These are phyloP conservation scores for Chirona hameri DNA, from an alignment of 2,888 invertebrate species.

Conservation along the genomic window DNA sequence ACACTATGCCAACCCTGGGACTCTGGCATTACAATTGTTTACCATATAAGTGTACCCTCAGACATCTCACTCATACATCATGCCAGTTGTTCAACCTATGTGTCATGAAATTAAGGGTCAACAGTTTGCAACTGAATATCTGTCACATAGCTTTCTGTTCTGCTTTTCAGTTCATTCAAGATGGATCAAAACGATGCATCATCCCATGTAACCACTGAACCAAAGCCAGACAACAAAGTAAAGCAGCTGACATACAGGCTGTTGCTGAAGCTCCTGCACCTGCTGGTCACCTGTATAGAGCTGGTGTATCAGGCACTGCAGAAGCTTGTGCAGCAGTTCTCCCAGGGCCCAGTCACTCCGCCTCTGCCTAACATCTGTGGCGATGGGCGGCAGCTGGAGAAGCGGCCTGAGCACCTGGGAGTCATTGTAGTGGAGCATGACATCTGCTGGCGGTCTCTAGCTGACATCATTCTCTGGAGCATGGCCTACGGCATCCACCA, in stretches of 20 bases:
- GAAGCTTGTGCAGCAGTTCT: not conserved
- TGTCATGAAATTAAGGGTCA: no score
- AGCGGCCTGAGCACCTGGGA: slow-evolving; percentile 7
- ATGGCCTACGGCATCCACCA: slow-evolving; percentile 10
- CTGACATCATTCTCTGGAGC: slow-evolving; percentile 5
- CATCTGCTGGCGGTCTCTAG: slow-evolving; percentile 3
- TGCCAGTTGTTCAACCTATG: no score
- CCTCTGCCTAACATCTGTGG: not conserved
- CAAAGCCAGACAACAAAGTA: not conserved
- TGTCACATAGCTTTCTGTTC: not conserved
- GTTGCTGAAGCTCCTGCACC: not conserved
- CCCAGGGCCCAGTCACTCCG: not conserved
- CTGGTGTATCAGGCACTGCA: not conserved
- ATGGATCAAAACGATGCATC: not conserved
- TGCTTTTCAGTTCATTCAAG: not conserved
- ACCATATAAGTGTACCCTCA: no score
- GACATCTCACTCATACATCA: no score
- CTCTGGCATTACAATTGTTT: no score
- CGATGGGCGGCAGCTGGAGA: not conserved
- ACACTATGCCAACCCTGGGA: no score
- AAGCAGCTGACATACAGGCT: not conserved
- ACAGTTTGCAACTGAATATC: no score
- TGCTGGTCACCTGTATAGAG: not conserved
- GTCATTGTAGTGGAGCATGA: not conserved
- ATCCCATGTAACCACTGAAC: not conserved